These are phyloP conservation scores for Gallinago media DNA, from an alignment of 2,113 vertebrate species.

Conservation along the genomic window DNA sequence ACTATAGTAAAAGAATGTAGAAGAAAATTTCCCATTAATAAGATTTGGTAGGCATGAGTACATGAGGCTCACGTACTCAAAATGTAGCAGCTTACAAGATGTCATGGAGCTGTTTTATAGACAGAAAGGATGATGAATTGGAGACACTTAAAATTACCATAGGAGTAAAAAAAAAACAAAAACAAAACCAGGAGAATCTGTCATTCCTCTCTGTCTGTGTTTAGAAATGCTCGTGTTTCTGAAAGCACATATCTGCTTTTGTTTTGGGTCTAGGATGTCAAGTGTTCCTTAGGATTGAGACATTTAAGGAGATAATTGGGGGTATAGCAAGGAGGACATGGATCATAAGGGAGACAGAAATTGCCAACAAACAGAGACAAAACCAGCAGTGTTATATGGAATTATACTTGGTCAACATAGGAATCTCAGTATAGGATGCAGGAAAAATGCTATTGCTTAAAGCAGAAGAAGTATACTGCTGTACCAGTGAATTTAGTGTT, in stretches of 20 bases:
- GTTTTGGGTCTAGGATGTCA: not conserved
- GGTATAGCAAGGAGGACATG: not conserved
- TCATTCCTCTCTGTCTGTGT: not conserved
- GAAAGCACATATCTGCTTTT: not conserved
- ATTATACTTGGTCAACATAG: not conserved
- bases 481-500: not conserved
- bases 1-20: not conserved
- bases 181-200: not conserved
- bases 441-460: not conserved
- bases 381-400: not conserved
- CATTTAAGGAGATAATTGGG: not conserved
- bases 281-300: not conserved
- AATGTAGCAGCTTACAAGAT: not conserved
- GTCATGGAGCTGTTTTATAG: not conserved
- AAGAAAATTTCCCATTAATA: not conserved
- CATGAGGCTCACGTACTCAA: not conserved
- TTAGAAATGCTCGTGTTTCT: not conserved
- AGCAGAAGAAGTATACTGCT: not conserved
- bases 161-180: not conserved
- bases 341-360: not conserved
- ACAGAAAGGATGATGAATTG: not conserved
- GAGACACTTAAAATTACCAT: not conserved
- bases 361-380: not conserved
- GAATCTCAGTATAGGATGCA: not conserved
- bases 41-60: not conserved